These are phyloP conservation scores for Cyclargus thomasi DNA, from an alignment of 1,140 invertebrate genomes.

Conservation along the genomic window DNA sequence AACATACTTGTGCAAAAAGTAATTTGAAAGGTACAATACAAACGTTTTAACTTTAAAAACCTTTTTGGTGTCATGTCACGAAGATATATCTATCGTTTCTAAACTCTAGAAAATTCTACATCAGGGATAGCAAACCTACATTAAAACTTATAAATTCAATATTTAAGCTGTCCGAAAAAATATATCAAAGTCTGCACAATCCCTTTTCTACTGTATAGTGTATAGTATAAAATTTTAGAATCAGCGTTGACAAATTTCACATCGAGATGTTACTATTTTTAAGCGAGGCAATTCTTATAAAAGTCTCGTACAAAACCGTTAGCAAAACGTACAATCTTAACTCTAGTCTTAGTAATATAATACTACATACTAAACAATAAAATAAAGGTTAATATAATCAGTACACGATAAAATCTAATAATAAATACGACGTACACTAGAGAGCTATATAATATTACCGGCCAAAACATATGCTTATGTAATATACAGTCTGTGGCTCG, in stretches of 20 bases:
- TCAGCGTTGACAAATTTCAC: slow-evolving; percentile 17
- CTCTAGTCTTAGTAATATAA: slow-evolving; percentile 19
- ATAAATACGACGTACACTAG: slow-evolving; percentile 38
- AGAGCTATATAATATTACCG: slow-evolving; percentile 28
- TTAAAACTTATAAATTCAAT: no score
- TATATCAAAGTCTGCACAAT: not conserved
- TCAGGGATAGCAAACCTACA: slow-evolving; percentile 5
- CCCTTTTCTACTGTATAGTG: slow-evolving; percentile 16
- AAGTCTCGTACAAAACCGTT: slow-evolving; percentile 17
- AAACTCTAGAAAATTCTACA: slow-evolving; percentile 31
- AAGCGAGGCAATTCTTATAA: slow-evolving; percentile 16
- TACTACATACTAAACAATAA: slow-evolving; percentile 19
- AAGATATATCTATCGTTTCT: slow-evolving; percentile 33
- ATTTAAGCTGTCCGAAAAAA: not conserved
- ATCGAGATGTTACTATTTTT: slow-evolving; percentile 6
- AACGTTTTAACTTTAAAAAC: slow-evolving; percentile 30
- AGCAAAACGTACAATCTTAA: slow-evolving; percentile 16
- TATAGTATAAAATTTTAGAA: slow-evolving; percentile 19
- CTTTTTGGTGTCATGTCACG: slow-evolving; percentile 61
- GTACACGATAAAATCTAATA: slow-evolving; percentile 27
- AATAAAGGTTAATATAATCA: slow-evolving; percentile 23
- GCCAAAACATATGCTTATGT: slow-evolving; percentile 22
- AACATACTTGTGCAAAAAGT: slow-evolving; percentile 19
- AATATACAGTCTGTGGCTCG: no score
- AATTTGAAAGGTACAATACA: slow-evolving; percentile 8